Conservation (phyloP, 2,888 invertebrate genomes). For the Protodeltote pygarga region DNA sequence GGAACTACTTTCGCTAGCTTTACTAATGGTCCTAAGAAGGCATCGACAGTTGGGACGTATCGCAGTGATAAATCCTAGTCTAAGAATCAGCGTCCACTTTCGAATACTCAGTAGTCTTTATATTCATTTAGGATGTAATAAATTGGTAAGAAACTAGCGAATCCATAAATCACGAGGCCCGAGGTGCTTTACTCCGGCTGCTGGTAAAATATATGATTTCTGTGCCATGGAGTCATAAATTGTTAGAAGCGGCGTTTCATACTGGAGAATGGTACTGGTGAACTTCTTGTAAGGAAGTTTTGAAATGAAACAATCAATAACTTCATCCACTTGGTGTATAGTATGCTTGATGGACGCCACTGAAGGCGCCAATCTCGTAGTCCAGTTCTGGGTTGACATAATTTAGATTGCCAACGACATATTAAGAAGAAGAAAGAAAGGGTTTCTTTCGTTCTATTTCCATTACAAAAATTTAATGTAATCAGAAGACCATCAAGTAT, state of each 20-base stretch:
- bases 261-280: not conserved
- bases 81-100: conserved; percentile 55
- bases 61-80: conserved; percentile 39
- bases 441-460: too few species aligned
- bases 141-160: conserved; percentile 59
- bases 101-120: conserved; percentile 59
- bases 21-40: conserved; percentile 39
- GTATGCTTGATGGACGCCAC: too few species aligned
- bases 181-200: conserved; percentile 47
- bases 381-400: too few species aligned
- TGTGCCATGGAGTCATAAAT: conserved; percentile 35
- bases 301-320: too few species aligned
- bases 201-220: conserved; percentile 56
- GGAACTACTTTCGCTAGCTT: conserved; percentile 43
- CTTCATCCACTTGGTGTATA: too few species aligned
- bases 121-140: conserved; percentile 63
- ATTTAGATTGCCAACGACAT: too few species aligned
- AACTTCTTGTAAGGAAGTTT: too few species aligned
- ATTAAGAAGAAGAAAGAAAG: too few species aligned
- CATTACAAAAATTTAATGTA: too few species aligned
- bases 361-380: too few species aligned
- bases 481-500: too few species aligned
- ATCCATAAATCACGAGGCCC: conserved; percentile 60
- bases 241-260: not conserved
- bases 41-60: conserved; percentile 35